A percentile compares a stretch with the other conserved stretches of the same genome.
phyloP scores from a whole-genome alignment of 2,797 vertebrate genomes.

The Sebastes vulpes region DNA sequence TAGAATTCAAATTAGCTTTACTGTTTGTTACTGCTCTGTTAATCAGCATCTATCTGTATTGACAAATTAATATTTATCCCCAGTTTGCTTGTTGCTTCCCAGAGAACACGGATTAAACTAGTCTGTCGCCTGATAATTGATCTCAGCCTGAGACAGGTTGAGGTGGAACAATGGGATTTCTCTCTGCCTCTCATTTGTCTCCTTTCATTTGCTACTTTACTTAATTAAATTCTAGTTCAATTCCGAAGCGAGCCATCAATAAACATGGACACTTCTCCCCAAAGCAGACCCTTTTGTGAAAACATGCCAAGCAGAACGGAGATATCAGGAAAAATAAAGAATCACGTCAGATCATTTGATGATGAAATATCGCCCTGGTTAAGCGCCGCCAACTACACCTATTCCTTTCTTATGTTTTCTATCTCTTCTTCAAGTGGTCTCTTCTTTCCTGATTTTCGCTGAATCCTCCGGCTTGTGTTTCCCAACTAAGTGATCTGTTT shows the following conservation, averaged over 20 bases:
- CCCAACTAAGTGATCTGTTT: conserved; percentile 34
- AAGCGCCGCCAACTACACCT: not conserved
- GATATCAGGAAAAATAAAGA: conserved; percentile 49
- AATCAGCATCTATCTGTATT: conserved; percentile 47
- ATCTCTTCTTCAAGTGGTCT: conserved; percentile 1
- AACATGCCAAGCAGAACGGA: conserved; percentile 53
- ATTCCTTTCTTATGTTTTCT: not conserved
- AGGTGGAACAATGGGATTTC: conserved; percentile 62
- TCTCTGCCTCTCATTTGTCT: conserved; percentile 58
- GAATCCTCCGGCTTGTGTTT: conserved; percentile 23
- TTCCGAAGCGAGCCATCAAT: conserved; percentile 58
- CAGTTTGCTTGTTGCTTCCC: conserved; percentile 74
- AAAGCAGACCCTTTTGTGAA: conserved; percentile 41
- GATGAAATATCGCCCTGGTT: conserved; percentile 54
- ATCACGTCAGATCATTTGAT: conserved; percentile 40
- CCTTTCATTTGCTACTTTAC: conserved; percentile 72
- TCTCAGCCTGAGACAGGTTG: conserved; percentile 64
- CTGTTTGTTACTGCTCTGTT: not conserved
- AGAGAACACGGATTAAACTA: conserved; percentile 71
- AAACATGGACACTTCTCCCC: conserved; percentile 46
- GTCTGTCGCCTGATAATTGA: conserved; percentile 68
- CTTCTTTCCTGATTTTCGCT: conserved; percentile 6
- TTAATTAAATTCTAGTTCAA: conserved; percentile 80
- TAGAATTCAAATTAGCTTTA: not conserved
- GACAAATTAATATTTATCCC: conserved; percentile 68